Conservation (phyloP, 2,113 vertebrate species). For the Antennarius striatus region DNA sequence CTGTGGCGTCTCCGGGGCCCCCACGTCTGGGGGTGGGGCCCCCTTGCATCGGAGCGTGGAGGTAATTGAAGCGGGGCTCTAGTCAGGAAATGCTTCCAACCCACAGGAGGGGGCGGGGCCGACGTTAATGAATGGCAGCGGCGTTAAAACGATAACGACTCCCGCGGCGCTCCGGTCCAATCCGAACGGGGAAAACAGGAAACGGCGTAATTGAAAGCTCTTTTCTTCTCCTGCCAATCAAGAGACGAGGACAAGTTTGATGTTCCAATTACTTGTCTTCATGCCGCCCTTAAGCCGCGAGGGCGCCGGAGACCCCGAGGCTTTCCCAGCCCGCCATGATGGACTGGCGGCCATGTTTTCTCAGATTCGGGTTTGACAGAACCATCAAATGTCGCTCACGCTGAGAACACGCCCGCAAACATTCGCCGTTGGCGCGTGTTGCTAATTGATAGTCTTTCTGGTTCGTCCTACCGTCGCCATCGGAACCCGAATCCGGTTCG, state of each 20-base stretch:
- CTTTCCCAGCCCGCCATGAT: slow-evolving; percentile 8
- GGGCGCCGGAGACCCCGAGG: slow-evolving; percentile 51
- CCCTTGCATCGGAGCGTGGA: slow-evolving; percentile 30
- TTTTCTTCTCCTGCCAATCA: slow-evolving; percentile 76
- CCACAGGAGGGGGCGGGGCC: slow-evolving; percentile 55
- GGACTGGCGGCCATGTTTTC: slow-evolving; percentile 34
- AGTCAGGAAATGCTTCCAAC: slow-evolving; percentile 66
- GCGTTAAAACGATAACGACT: slow-evolving; percentile 82
- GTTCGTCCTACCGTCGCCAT: too few species aligned
- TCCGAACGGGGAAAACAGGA: slow-evolving; percentile 71
- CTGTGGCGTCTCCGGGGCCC: slow-evolving; percentile 40
- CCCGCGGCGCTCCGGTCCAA: slow-evolving; percentile 80
- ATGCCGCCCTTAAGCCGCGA: slow-evolving; percentile 50
- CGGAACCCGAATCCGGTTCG: too few species aligned
- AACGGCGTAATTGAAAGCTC: slow-evolving; percentile 79
- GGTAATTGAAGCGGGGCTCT: slow-evolving; percentile 77
- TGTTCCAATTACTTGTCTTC: slow-evolving; percentile 66
- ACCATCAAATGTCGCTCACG: too few species aligned
- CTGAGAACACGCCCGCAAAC: too few species aligned
- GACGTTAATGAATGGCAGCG: slow-evolving; percentile 81
- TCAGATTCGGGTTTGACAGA: slow-evolving; percentile 19
- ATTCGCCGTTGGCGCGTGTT: too few species aligned
- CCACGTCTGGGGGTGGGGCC: slow-evolving; percentile 25
- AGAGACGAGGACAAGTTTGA: slow-evolving; percentile 50
- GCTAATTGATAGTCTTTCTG: too few species aligned